Percentiles rank a stretch among this genome's conserved stretches.
phyloP scores from a whole-genome alignment of 2,888 invertebrate genomes.

The Acrobasis repandana region DNA sequence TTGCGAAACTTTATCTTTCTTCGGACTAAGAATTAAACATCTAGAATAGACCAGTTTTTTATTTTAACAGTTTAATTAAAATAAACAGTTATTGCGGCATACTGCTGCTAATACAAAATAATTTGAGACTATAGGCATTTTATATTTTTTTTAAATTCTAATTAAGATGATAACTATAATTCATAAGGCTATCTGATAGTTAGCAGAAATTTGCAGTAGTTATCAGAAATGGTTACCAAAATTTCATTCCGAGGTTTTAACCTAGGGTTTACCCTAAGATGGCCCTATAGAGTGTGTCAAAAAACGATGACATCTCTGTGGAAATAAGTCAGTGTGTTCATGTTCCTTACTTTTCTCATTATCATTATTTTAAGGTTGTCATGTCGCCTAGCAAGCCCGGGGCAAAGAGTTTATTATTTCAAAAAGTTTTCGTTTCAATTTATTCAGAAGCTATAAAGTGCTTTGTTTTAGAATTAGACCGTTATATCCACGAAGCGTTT shows the following conservation, averaged over 20 bases:
- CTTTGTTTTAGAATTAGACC: constrained; percentile 10
- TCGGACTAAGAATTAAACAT: background rate
- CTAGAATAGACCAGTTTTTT: background rate
- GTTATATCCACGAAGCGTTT: constrained; percentile 31
- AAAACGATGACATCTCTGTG: background rate
- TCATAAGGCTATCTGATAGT: too few relatives aligned
- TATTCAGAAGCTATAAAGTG: constrained; percentile 40
- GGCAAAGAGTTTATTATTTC: constrained; percentile 54
- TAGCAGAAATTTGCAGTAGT: too few relatives aligned
- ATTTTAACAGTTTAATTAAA: too few relatives aligned
- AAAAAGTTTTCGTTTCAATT: constrained; percentile 40
- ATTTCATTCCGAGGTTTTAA: too few relatives aligned
- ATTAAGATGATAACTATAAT: too few relatives aligned
- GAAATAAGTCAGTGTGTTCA: constrained; percentile 37
- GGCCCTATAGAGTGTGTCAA: too few relatives aligned
- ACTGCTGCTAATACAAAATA: too few relatives aligned
- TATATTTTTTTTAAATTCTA: too few relatives aligned
- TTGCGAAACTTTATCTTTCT: constrained; percentile 44
- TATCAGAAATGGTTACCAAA: too few relatives aligned
- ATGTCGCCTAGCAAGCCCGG: constrained; percentile 43
- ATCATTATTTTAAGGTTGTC: constrained; percentile 63
- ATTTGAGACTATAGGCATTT: too few relatives aligned
- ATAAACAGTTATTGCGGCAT: too few relatives aligned
- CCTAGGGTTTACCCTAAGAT: too few relatives aligned
- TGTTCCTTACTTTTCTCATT: constrained; percentile 61